Evolutionary conservation across 2,797 vertebrate species (phyloP).

Genomic region (Lacerta viridis): DNA sequence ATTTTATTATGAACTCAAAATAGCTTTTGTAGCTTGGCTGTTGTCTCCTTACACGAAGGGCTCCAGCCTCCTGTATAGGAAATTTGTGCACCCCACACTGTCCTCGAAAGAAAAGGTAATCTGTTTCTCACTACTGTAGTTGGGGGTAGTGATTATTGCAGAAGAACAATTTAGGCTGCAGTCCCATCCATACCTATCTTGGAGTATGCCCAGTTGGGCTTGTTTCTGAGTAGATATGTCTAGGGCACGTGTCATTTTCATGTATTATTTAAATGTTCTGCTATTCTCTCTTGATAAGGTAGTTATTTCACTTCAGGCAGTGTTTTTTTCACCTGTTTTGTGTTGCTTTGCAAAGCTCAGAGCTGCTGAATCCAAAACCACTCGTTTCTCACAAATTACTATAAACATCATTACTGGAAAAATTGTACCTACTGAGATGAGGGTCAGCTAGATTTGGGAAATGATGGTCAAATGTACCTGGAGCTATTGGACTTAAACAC

Average conservation of each 20-base stretch:
- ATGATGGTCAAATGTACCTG: slow-evolving; percentile 5
- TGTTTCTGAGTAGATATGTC: background rate
- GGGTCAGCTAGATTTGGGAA: slow-evolving; percentile 32
- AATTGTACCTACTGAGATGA: background rate
- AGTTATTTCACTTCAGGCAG: background rate
- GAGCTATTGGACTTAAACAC: background rate
- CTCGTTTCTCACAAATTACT: slow-evolving; percentile 34
- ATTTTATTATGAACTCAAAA: slow-evolving; percentile 99
- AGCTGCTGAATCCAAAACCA: background rate
- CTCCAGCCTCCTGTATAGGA: slow-evolving; percentile 97
- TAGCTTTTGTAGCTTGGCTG: slow-evolving; percentile 98
- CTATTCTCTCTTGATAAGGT: slow-evolving; percentile 16
- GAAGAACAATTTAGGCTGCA: background rate
- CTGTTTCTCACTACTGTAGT: slow-evolving; percentile 6
- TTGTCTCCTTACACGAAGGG: slow-evolving; percentile 98
- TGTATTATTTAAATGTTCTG: background rate
- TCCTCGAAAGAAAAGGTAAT: slow-evolving; percentile 99
- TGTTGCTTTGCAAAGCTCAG: slow-evolving; percentile 1
- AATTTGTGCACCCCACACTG: slow-evolving; percentile 98
- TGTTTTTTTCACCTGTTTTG: background rate
- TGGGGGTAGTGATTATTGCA: slow-evolving; percentile 9
- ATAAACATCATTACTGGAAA: background rate
- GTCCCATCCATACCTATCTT: too few species aligned
- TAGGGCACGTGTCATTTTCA: background rate
- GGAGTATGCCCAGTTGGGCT: too few species aligned